Evolutionary conservation across 2,113 vertebrate genomes (phyloP).

Genomic region (Eolophus roseicapilla): DNA sequence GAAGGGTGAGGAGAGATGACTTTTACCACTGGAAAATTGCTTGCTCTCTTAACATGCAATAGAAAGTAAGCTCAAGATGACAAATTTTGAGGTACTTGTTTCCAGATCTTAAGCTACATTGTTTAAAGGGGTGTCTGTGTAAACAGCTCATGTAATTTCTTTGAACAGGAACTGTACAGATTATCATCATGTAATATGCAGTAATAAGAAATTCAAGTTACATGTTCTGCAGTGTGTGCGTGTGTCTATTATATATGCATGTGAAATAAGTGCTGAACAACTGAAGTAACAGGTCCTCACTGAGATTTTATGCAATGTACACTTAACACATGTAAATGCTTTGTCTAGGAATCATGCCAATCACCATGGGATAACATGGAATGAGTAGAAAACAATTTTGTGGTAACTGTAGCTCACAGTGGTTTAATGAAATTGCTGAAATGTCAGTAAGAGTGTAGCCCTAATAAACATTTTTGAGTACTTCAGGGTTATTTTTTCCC

Average conservation of each 20-base stretch:
- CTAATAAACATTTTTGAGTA: not conserved
- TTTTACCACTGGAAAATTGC: not conserved
- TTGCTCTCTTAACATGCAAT: not conserved
- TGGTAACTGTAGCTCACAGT: not conserved
- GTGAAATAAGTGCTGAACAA: not conserved
- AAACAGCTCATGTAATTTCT: not conserved
- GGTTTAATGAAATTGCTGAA: constrained; percentile 34
- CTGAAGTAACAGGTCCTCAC: not conserved
- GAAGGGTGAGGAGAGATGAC: not conserved
- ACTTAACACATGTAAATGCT: not conserved
- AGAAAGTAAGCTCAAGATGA: not conserved
- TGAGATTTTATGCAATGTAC: not conserved
- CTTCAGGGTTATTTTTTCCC: not conserved
- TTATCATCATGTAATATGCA: not conserved
- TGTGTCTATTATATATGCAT: not conserved
- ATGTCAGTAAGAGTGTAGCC: constrained; percentile 1
- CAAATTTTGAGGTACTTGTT: not conserved
- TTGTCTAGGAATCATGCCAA: not conserved
- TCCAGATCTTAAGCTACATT: not conserved
- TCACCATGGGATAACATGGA: not conserved
- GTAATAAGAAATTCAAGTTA: not conserved
- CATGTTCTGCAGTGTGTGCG: not conserved
- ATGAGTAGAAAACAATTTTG: not conserved
- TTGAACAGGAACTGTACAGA: not conserved
- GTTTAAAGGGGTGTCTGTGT: not conserved